phyloP scores from a whole-genome alignment of 2,797 vertebrate genomes.

The Myotis pilosus region DNA sequence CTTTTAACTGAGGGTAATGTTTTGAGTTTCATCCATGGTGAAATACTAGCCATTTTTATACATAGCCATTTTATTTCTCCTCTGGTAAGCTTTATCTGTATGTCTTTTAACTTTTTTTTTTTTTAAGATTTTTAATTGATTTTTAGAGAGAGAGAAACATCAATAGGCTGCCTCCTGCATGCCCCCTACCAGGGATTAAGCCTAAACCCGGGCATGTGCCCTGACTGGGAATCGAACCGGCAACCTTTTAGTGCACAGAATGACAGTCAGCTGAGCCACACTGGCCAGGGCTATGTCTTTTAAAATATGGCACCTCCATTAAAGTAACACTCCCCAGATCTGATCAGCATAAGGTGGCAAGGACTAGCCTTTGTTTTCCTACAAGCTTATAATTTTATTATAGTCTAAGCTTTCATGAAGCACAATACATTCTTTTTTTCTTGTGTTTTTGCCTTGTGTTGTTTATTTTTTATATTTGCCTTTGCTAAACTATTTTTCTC shows the following conservation, averaged over 20 bases:
- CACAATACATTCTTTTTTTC: not conserved
- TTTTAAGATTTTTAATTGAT: too few species aligned
- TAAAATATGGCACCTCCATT: not conserved
- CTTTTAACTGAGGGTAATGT: not conserved
- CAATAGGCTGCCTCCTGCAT: too few species aligned
- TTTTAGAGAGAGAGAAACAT: too few species aligned
- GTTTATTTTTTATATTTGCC: not conserved
- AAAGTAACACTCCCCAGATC: not conserved
- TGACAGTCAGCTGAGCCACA: too few species aligned
- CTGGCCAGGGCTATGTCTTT: not conserved
- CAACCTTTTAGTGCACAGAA: too few species aligned
- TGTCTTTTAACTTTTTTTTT: not conserved
- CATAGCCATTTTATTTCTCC: not conserved
- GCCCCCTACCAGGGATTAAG: too few species aligned
- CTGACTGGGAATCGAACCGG: too few species aligned
- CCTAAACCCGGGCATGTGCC: too few species aligned
- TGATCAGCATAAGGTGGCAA: not conserved
- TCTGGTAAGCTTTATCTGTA: not conserved
- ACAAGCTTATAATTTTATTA: not conserved
- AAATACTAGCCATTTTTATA: not conserved
- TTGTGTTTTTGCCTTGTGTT: not conserved
- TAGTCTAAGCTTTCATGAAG: not conserved
- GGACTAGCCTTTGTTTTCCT: not conserved
- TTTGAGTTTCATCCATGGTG: not conserved
- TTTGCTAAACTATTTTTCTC: not conserved